Percentiles rank a stretch among this genome's conserved stretches.
These are phyloP conservation scores for Myotis vivesi DNA, from an alignment of 2,797 vertebrate genomes.

Conservation along the genomic window DNA sequence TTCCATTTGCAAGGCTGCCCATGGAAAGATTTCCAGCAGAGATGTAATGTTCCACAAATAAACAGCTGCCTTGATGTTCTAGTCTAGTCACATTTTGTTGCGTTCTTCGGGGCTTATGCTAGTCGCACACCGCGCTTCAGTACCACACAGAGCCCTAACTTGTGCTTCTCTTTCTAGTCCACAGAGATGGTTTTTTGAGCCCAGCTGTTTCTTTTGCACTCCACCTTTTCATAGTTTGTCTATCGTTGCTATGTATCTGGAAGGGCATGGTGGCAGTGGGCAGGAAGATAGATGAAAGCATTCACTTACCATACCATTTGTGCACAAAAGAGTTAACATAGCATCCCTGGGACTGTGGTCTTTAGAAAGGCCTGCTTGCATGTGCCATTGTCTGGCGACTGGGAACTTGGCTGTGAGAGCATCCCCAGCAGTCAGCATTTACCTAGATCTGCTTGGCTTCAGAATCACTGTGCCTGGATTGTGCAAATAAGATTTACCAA, in stretches of 20 bases:
- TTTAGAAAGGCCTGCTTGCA: not conserved
- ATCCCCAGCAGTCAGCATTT: not conserved
- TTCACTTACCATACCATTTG: not conserved
- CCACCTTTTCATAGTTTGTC: not conserved
- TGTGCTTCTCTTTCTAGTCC: not conserved
- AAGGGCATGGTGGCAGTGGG: not conserved
- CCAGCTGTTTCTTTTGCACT: not conserved
- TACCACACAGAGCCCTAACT: not conserved
- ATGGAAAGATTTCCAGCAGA: not conserved
- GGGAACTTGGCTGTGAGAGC: not conserved
- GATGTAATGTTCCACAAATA: not conserved
- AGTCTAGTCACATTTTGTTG: not conserved
- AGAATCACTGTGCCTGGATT: not conserved
- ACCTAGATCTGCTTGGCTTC: not conserved
- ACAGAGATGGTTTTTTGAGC: not conserved
- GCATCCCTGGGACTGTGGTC: not conserved
- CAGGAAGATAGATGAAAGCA: not conserved
- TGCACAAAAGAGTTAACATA: not conserved
- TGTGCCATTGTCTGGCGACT: not conserved
- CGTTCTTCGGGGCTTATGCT: slow-evolving; percentile 14
- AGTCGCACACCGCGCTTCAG: not conserved
- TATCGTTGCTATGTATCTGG: not conserved
- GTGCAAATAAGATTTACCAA: not conserved
- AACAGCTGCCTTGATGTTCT: not conserved
- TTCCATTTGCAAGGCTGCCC: not conserved